Base-by-base conservation (phyloP, 2,113 vertebrate species). In the Phylloscopus trochilus region DNA sequence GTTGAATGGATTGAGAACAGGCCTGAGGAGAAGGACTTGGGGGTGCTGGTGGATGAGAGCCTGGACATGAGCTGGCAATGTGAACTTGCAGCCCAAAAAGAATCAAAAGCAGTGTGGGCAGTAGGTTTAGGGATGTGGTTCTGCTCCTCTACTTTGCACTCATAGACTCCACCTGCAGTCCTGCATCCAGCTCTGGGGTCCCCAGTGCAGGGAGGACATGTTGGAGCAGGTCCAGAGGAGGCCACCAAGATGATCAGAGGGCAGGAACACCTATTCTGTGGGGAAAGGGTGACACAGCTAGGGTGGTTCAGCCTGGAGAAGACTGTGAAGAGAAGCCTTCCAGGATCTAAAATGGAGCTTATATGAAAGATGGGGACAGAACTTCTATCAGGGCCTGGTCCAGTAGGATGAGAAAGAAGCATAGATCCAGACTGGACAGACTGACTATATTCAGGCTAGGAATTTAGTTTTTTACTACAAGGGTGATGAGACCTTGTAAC, bases 81-180 rank as follows among this genome's bases (percentile, higher is more conserved):
- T 58, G n/a, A 0, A 1, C 47, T 62, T 4, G 4, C 13, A 72
- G 44, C 28, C 37, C 47, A 52, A 26, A 87, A 76, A 9, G 26
- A 39, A 43, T 43, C 56, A 21, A 37, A 60, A 60, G 35, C 1
- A 80, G 7, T 0, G 0, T 41, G 33, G 30, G 11, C 44, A 55
- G 60, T 44, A 55, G 20, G 56, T 11, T 4, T 2, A n/a, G 22
- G 41, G 26, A 49, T 13, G 33, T 22, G 8, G 16, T 60, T 59
- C 46, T 79, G 59, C n/a, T 51, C 7, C n/a, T 68, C 41, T 67
- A 0, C 30, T 60, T 26, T 2, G 10, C 1, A 1, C 18, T 73
- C 5, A 3, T 47, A 60, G n/a, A 79, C 9, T 4, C 15, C 46
- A 67, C 14, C 41, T 28, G n/a, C 21, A 68, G 53, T 37, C 5